phyloP scores from a whole-genome alignment of 92 coral and sea anemone species.

The Pocillopora grandis region DNA sequence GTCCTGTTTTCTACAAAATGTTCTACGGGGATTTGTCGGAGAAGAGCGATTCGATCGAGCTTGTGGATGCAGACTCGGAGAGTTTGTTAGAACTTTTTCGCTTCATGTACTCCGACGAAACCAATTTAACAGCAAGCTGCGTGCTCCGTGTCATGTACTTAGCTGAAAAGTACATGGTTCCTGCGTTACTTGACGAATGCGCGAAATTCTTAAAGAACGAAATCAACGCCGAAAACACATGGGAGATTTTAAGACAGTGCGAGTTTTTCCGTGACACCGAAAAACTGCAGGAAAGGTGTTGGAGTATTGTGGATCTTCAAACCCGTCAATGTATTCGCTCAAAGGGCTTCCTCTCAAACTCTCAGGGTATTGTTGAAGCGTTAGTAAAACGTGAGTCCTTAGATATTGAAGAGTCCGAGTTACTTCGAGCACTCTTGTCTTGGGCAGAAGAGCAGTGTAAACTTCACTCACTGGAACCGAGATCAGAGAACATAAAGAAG shows the following conservation, averaged over 20 bases:
- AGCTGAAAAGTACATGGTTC: conserved; percentile 71
- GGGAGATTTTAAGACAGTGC: conserved; percentile 55
- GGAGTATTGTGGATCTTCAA: conserved; percentile 63
- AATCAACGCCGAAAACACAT: conserved; percentile 54
- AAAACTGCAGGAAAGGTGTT: conserved; percentile 54
- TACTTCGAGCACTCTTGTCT: conserved; percentile 48
- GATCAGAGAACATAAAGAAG: conserved; percentile 7
- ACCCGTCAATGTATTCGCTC: conserved; percentile 53
- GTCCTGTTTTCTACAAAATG: conserved; percentile 64
- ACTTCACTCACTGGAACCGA: conserved; percentile 7
- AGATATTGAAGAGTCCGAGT: conserved; percentile 50
- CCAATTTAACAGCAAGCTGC: conserved; percentile 43
- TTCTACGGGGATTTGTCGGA: conserved; percentile 61
- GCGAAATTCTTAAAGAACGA: conserved; percentile 47
- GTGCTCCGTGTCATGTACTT: conserved; percentile 64
- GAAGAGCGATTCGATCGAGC: conserved; percentile 53
- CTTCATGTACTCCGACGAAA: conserved; percentile 67
- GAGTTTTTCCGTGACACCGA: conserved; percentile 53
- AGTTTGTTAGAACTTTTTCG: conserved; percentile 66
- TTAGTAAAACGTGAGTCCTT: conserved; percentile 61
- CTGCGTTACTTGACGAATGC: conserved; percentile 54
- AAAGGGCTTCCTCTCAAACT: conserved; percentile 34
- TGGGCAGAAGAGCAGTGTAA: conserved; percentile 64
- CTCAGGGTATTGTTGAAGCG: conserved; percentile 39
- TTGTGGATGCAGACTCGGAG: conserved; percentile 63